Conservation (phyloP, 2,113 vertebrate genomes). For the Gobio gobio region DNA sequence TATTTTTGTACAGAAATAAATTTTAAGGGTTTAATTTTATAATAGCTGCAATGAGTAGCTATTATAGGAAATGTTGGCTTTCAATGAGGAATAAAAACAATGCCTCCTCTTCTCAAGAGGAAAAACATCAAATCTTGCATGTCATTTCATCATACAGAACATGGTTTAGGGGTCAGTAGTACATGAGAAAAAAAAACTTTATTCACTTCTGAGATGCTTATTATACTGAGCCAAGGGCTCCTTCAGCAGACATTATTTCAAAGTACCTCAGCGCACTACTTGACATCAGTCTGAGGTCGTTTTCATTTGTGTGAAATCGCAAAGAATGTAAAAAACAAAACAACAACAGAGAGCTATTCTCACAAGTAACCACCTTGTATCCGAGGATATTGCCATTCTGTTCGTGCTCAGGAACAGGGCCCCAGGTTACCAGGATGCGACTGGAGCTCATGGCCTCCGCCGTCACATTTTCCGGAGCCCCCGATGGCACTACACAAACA, state of each 20-base stretch:
- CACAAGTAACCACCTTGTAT: conserved; percentile 83
- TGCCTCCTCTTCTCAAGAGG: conserved; percentile 21
- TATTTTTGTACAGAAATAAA: too few species aligned
- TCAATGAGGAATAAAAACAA: conserved; percentile 42
- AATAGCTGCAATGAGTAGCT: conserved; percentile 18
- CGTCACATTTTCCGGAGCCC: conserved; percentile 86
- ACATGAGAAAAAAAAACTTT: conserved; percentile 46
- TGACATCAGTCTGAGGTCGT: background rate
- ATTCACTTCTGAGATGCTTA: conserved; percentile 49
- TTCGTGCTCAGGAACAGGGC: conserved; percentile 80
- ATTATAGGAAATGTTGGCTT: conserved; percentile 13
- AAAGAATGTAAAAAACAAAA: background rate
- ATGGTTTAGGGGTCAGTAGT: conserved; percentile 45
- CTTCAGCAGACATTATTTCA: conserved; percentile 1
- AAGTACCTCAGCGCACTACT: background rate
- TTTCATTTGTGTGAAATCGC: background rate
- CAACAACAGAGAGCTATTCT: background rate
- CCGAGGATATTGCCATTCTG: conserved; percentile 92
- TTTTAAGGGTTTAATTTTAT: background rate
- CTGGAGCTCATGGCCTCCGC: conserved; percentile 91
- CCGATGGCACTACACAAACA: conserved; percentile 85
- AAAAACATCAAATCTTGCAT: conserved; percentile 64
- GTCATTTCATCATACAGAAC: conserved; percentile 70
- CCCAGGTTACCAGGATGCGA: conserved; percentile 90
- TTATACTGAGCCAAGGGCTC: conserved; percentile 36